Evolutionary conservation across 2,113 vertebrate species (phyloP).

Genomic region (Laterallus jamaicensis): DNA sequence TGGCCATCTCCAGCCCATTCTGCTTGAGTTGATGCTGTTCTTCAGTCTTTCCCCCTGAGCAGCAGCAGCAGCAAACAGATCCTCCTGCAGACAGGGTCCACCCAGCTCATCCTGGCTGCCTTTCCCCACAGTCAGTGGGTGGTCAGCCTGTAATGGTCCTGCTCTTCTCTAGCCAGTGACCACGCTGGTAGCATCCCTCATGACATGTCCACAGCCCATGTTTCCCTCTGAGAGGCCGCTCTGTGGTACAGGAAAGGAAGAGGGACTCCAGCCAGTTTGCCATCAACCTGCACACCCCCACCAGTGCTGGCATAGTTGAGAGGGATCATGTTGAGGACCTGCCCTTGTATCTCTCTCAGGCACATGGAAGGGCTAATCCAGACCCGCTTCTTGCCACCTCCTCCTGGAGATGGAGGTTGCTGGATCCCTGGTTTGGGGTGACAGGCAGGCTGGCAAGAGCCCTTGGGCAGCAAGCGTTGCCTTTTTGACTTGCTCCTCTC

Average conservation of each 20-base stretch:
- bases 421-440: not conserved
- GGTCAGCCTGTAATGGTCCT: not conserved
- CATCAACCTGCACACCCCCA: not conserved
- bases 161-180: not conserved
- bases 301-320: rapidly evolving
- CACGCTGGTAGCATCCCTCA: not conserved
- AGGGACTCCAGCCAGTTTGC: not conserved
- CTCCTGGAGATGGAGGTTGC: not conserved
- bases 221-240: not conserved
- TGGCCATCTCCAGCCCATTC: not conserved
- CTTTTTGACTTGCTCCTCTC: not conserved
- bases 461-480: not conserved
- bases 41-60: not conserved
- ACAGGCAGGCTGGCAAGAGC: not conserved
- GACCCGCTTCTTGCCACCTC: not conserved
- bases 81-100: not conserved
- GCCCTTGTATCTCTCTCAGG: too few relatives aligned
- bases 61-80: not conserved
- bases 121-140: not conserved
- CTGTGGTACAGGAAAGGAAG: rapidly evolving
- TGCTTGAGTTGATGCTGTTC: not conserved
- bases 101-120: not conserved
- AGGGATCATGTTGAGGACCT: not conserved
- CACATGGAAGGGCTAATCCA: not conserved
- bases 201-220: rapidly evolving